A percentile compares a stretch with the other conserved stretches of the same genome.
These are phyloP conservation scores for Conus betulinus DNA, from an alignment of 1,140 invertebrate genomes.

Conservation along the genomic window DNA sequence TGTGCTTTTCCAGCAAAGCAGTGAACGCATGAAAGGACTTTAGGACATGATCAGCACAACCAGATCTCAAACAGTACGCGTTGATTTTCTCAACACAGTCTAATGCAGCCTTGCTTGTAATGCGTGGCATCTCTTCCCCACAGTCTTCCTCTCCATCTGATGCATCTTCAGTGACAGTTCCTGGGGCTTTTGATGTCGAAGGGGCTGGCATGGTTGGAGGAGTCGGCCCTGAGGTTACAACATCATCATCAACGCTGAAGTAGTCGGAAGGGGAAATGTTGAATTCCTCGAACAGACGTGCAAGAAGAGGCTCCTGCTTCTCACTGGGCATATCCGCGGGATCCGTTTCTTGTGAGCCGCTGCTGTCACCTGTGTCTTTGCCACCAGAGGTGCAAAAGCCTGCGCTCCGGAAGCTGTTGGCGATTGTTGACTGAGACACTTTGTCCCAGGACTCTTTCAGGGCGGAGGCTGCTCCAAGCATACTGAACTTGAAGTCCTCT, in stretches of 20 bases:
- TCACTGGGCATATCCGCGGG: background rate
- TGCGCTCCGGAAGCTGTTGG: background rate
- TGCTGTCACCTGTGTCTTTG: background rate
- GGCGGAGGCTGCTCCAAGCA: background rate
- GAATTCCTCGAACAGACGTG: background rate
- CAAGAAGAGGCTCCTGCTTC: background rate
- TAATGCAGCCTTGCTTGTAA: background rate
- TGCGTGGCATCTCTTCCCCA: too few species aligned
- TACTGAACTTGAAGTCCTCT: background rate
- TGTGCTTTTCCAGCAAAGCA: background rate
- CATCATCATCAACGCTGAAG: too few species aligned
- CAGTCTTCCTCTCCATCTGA: too few species aligned
- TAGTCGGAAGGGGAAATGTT: too few species aligned
- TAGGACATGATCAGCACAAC: background rate
- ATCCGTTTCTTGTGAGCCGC: background rate
- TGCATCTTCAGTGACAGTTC: too few species aligned
- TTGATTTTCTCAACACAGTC: background rate
- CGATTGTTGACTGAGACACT: background rate
- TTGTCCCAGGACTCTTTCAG: background rate
- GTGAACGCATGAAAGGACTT: background rate
- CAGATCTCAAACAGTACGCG: background rate
- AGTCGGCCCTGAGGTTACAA: too few species aligned
- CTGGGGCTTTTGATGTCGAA: too few species aligned
- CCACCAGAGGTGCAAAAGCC: background rate
- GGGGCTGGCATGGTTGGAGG: too few species aligned